These are phyloP conservation scores for Scaptomyza tumidula DNA, from an alignment of 2,888 invertebrate species.

Conservation along the genomic window DNA sequence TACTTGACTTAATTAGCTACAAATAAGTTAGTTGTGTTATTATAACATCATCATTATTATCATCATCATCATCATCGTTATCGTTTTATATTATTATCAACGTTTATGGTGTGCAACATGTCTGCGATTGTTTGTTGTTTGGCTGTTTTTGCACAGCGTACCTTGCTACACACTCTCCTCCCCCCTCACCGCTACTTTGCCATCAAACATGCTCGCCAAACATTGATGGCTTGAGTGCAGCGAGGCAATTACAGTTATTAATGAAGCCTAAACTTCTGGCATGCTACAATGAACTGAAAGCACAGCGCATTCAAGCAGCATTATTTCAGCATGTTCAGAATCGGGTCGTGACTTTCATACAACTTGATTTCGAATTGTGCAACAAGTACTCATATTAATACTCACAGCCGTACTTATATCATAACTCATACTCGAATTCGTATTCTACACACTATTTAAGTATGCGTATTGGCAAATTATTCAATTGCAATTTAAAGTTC, in stretches of 20 bases:
- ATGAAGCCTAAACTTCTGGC: slow-evolving; percentile 17
- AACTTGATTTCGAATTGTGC: slow-evolving; percentile 1
- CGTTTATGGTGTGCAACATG: slow-evolving; percentile 20
- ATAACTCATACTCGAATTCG: too few relatives aligned
- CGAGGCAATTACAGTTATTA: slow-evolving; percentile 22
- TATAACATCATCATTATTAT: slow-evolving; percentile 16
- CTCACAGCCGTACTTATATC: too few relatives aligned
- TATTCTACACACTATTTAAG: too few relatives aligned
- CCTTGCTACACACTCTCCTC: neutral
- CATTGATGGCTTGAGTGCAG: neutral
- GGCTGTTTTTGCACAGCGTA: neutral
- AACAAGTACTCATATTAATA: neutral
- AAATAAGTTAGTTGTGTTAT: slow-evolving; percentile 39
- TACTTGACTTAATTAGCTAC: slow-evolving; percentile 59
- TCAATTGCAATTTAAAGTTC: neutral
- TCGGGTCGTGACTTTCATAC: neutral
- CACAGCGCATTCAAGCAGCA: neutral
- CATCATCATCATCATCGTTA: slow-evolving; percentile 14
- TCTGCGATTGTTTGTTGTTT: slow-evolving; percentile 22
- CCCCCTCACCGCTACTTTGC: too few relatives aligned
- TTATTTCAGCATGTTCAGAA: neutral
- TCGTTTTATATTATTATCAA: slow-evolving; percentile 4
- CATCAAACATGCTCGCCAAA: neutral
- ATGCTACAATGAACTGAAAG: slow-evolving; percentile 12
- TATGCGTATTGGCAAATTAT: neutral